Evolutionary conservation across 2,113 vertebrate genomes (phyloP).

Genomic region (Zingel zingel): DNA sequence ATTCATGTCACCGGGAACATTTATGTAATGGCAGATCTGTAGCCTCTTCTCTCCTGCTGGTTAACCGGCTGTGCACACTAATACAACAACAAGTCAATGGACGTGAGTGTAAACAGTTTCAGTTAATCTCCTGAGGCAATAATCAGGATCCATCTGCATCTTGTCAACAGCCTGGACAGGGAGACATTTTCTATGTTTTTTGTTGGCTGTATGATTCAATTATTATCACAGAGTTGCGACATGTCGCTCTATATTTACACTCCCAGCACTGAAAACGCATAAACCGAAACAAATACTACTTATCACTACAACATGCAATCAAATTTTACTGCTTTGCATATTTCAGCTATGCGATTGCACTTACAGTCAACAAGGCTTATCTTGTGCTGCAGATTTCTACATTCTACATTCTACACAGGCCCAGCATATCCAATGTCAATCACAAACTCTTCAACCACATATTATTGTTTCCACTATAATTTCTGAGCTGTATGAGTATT

Average conservation of each 20-base stretch:
- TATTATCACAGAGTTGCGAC: neutral
- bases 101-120: conserved; percentile 28
- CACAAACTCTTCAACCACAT: neutral
- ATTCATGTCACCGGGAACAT: conserved; percentile 49
- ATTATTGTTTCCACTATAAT: neutral
- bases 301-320: neutral
- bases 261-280: neutral
- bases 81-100: conserved; percentile 46
- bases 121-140: conserved; percentile 35
- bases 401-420: neutral
- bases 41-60: conserved; percentile 52
- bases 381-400: conserved; percentile 2
- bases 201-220: neutral
- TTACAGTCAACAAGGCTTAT: neutral
- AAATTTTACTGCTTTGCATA: neutral
- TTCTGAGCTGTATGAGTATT: neutral
- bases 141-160: conserved; percentile 29
- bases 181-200: neutral
- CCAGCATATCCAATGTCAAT: neutral
- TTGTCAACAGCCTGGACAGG: conserved; percentile 9
- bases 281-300: neutral
- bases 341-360: neutral
- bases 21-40: conserved; percentile 58
- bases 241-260: neutral
- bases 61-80: conserved; percentile 41